phyloP scores from a whole-genome alignment of 2,113 vertebrate species.

The Marcusenius ussheri region DNA sequence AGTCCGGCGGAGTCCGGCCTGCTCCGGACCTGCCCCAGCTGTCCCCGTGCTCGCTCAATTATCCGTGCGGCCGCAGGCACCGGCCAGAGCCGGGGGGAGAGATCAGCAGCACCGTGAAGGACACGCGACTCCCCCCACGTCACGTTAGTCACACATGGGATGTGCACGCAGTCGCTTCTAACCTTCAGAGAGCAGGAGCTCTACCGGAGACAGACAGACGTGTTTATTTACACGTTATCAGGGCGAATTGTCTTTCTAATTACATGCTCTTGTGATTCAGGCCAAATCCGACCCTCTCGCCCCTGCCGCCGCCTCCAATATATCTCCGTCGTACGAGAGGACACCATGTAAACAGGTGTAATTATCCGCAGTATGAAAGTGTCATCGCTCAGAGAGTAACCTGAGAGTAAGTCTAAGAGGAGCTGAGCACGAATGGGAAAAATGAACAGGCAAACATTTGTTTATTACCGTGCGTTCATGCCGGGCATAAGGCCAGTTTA shows the following conservation, averaged over 20 bases:
- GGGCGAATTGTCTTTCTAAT: neutral
- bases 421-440: neutral
- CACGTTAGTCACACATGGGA: neutral
- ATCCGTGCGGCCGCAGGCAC: conserved; percentile 66
- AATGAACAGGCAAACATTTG: neutral
- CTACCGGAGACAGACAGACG: neutral
- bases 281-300: neutral
- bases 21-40: conserved; percentile 70
- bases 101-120: conserved; percentile 62
- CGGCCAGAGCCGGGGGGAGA: conserved; percentile 63
- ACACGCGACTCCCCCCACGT: conserved; percentile 26
- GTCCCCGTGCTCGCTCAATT: conserved; percentile 75
- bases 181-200: neutral
- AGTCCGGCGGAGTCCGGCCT: conserved; percentile 73
- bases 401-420: neutral
- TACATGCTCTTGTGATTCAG: neutral
- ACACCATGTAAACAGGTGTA: neutral
- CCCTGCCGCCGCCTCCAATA: neutral
- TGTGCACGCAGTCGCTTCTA: neutral
- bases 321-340: neutral
- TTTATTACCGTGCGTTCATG: neutral
- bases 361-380: neutral
- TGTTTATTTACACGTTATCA: neutral
- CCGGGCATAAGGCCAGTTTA: neutral
- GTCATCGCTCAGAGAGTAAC: neutral